A percentile compares a stretch with the other conserved stretches of the same genome.
Evolutionary conservation across 2,797 vertebrate species (phyloP).

Genomic region (Synanceia verrucosa): DNA sequence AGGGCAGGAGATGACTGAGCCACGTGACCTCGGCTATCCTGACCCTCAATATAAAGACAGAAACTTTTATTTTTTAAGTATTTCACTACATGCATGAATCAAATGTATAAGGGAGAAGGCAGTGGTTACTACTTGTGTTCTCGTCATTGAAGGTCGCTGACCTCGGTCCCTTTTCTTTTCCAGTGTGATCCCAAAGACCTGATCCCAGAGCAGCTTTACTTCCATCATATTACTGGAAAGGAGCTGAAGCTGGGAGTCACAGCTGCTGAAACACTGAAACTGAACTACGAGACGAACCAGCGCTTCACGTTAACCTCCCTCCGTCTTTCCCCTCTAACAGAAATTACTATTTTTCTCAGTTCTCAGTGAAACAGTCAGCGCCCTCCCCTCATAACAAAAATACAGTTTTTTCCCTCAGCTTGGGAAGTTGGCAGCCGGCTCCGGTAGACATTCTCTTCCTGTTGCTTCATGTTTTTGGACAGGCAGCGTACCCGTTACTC

Average conservation of each 20-base stretch:
- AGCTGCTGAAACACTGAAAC: constrained; percentile 29
- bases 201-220: constrained; percentile 62
- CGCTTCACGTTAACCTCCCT: constrained; percentile 22
- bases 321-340: constrained; percentile 31
- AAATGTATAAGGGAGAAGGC: constrained; percentile 32
- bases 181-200: constrained; percentile 44
- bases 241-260: constrained; percentile 36
- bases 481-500: constrained; percentile 60
- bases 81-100: constrained; percentile 25
- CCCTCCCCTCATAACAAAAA: constrained; percentile 70
- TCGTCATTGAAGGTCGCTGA: constrained; percentile 19
- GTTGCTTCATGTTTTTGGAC: constrained; percentile 83
- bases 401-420: constrained; percentile 68
- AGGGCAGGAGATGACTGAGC: constrained; percentile 52
- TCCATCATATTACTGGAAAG: constrained; percentile 49
- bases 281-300: constrained; percentile 15
- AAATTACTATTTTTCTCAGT: constrained; percentile 40
- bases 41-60: neutral
- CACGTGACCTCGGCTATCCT: constrained; percentile 35
- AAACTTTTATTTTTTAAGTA: neutral
- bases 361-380: constrained; percentile 47
- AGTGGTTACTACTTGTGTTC: constrained; percentile 29
- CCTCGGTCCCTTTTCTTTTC: constrained; percentile 37
- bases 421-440: constrained; percentile 79
- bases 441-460: constrained; percentile 82